Conservation (phyloP, 2,113 vertebrate species). For the Orientallactaga bullata region DNA sequence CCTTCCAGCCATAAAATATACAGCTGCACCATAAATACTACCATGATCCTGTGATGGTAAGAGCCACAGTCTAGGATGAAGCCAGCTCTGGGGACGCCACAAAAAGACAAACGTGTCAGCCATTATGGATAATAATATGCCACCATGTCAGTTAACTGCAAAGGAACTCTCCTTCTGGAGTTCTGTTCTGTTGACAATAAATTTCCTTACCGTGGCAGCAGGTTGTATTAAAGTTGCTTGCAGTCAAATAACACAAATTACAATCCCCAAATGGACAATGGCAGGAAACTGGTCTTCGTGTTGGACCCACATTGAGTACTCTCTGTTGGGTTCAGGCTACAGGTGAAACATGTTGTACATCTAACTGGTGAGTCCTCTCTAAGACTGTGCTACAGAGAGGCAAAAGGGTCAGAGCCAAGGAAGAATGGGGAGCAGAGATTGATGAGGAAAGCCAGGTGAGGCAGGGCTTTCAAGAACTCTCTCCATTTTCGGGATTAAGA, state of each 20-base stretch:
- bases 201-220: not conserved
- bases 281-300: accelerated
- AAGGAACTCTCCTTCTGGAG: accelerated
- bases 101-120: not conserved
- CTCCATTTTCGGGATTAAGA: accelerated
- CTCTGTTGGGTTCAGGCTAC: not conserved
- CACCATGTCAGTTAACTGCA: accelerated
- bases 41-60: accelerated
- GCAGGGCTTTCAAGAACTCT: accelerated
- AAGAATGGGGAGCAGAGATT: accelerated
- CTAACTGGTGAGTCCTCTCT: not conserved
- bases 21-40: not conserved
- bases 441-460: accelerated
- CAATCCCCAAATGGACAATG: accelerated
- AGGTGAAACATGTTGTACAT: not conserved
- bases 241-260: not conserved
- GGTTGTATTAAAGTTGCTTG: accelerated
- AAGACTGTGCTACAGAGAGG: not conserved
- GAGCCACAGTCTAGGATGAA: not conserved
- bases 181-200: not conserved
- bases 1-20: not conserved
- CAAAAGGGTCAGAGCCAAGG: not conserved
- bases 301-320: accelerated
- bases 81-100: not conserved
- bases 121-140: accelerated